A percentile compares a stretch with the other conserved stretches of the same genome.
Conservation (phyloP, 2,113 vertebrate genomes). For the Grantiella picta region DNA sequence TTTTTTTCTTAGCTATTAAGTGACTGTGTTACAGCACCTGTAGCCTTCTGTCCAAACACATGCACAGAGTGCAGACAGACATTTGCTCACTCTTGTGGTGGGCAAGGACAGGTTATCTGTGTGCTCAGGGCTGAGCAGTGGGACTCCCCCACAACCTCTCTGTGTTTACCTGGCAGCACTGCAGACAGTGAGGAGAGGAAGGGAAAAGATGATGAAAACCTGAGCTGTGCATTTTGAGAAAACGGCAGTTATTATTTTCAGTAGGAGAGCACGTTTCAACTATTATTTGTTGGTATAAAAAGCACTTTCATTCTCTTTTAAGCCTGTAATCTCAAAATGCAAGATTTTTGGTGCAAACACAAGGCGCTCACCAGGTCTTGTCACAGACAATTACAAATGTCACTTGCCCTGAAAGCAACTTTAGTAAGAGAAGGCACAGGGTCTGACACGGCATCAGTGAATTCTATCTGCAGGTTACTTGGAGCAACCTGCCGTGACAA, state of each 20-base stretch:
- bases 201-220: neutral
- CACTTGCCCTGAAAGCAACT: neutral
- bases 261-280: neutral
- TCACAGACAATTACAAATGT: neutral
- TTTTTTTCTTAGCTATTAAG: neutral
- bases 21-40: neutral
- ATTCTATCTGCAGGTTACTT: neutral
- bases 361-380: neutral
- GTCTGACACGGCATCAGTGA: neutral
- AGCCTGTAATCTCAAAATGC: neutral
- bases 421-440: neutral
- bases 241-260: neutral
- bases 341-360: neutral
- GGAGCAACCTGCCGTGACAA: neutral
- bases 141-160: neutral
- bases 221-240: neutral
- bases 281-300: neutral
- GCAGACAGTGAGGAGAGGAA: neutral
- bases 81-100: fast-evolving
- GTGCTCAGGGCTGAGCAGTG: neutral
- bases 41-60: neutral
- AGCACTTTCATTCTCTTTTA: neutral
- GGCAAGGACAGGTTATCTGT: neutral
- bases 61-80: neutral
- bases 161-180: neutral